A percentile compares a stretch with the other conserved stretches of the same genome.
These are phyloP conservation scores for Phocides pigmalion DNA, from an alignment of 1,140 invertebrate species.

Conservation along the genomic window DNA sequence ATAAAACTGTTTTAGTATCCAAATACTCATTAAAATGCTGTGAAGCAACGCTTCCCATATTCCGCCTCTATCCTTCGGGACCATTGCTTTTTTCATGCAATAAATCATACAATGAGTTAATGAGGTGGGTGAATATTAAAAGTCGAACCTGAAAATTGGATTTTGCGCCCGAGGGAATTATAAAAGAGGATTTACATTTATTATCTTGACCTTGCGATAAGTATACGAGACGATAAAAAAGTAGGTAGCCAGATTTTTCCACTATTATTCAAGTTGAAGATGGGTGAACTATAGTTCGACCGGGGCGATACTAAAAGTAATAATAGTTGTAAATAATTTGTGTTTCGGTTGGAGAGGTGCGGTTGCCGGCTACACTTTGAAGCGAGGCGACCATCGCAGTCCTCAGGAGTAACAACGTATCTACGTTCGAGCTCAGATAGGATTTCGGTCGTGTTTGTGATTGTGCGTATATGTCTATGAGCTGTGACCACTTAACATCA, in stretches of 20 bases:
- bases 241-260: neutral
- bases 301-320: too few species aligned
- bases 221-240: neutral
- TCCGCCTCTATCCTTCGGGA: neutral
- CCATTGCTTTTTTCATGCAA: neutral
- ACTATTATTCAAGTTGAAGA: neutral
- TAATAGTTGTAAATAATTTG: too few species aligned
- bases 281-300: too few species aligned
- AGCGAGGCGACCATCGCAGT: too few species aligned
- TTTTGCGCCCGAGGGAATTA: slow-evolving; percentile 9
- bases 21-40: neutral
- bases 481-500: too few species aligned
- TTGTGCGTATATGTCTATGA: too few species aligned
- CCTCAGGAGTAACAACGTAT: too few species aligned
- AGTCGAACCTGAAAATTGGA: slow-evolving; percentile 27
- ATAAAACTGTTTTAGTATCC: neutral
- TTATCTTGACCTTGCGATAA: slow-evolving; percentile 2
- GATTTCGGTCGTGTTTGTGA: too few species aligned
- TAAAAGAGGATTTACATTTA: slow-evolving; percentile 2
- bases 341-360: too few species aligned
- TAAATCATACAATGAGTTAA: slow-evolving; percentile 29
- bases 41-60: neutral
- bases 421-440: too few species aligned
- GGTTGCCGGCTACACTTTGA: too few species aligned
- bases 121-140: slow-evolving; percentile 27